Evolutionary conservation across 2,113 vertebrate species (phyloP).

Genomic region (Pyxicephalus adspersus): DNA sequence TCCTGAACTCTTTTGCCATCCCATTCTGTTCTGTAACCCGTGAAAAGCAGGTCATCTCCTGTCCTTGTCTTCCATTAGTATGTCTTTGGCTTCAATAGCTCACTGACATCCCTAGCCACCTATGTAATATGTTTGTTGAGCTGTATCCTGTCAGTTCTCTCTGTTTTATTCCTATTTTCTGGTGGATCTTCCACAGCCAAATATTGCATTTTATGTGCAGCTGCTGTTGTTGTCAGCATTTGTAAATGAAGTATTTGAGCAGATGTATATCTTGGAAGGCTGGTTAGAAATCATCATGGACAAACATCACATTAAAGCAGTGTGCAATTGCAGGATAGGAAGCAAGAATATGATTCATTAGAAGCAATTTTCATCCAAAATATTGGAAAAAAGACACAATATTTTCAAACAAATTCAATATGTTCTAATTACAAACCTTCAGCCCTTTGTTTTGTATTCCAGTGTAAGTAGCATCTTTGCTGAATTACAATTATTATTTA

Average conservation of each 20-base stretch:
- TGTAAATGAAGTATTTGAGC: constrained; percentile 2
- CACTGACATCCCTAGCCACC: neutral
- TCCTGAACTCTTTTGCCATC: neutral
- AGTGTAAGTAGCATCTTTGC: neutral
- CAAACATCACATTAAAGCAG: constrained; percentile 14
- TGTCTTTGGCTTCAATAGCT: neutral
- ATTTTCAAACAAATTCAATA: neutral
- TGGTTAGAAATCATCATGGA: neutral
- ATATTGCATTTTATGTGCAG: constrained; percentile 21
- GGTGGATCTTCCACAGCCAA: neutral
- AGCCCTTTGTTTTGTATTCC: neutral
- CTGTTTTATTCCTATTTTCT: constrained; percentile 9
- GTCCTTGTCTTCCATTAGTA: neutral
- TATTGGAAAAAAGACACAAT: neutral
- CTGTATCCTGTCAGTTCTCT: constrained; percentile 28
- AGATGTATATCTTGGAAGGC: constrained; percentile 21
- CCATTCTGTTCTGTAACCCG: constrained; percentile 2
- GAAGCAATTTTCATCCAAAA: constrained; percentile 2
- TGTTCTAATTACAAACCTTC: neutral
- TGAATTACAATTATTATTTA: neutral
- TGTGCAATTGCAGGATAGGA: neutral
- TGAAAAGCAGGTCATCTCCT: neutral
- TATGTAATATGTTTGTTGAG: constrained; percentile 39
- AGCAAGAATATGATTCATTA: constrained; percentile 2
- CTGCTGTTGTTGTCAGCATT: constrained; percentile 16